phyloP scores from a whole-genome alignment of 2,797 vertebrate genomes.

The Stomatorhinus walkeri region DNA sequence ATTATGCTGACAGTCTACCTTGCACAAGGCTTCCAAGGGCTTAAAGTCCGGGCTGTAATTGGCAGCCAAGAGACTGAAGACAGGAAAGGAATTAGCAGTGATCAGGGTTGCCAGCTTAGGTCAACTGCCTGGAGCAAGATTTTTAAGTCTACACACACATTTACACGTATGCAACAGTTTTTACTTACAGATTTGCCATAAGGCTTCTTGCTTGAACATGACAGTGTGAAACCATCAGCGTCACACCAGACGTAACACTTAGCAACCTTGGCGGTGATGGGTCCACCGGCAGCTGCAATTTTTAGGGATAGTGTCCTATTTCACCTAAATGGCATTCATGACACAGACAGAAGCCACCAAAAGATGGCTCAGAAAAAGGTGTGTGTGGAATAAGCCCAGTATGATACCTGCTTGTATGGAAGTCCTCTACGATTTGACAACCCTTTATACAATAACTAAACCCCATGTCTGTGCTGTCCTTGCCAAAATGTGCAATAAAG shows the following conservation, averaged over 20 bases:
- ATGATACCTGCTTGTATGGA: background rate
- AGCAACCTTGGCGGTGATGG: background rate
- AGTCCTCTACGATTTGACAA: background rate
- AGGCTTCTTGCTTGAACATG: background rate
- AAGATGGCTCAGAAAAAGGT: background rate
- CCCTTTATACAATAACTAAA: background rate
- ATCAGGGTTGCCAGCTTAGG: background rate
- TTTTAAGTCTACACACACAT: background rate
- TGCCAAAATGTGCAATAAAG: background rate
- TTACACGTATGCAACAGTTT: background rate
- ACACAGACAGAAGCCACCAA: background rate
- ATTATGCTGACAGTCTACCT: background rate
- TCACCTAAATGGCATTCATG: background rate
- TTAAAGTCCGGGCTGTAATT: background rate
- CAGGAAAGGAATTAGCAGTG: background rate
- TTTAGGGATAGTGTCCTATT: background rate
- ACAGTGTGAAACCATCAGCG: background rate
- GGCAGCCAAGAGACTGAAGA: background rate
- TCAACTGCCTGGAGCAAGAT: background rate
- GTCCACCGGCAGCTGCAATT: background rate
- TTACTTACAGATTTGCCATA: background rate
- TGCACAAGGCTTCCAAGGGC: background rate
- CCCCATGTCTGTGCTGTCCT: background rate
- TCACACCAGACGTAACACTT: background rate
- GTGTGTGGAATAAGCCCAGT: background rate